A percentile compares a stretch with the other conserved stretches of the same genome.
phyloP scores from a whole-genome alignment of 2,888 invertebrate species.

The Adelphocoris suturalis region DNA sequence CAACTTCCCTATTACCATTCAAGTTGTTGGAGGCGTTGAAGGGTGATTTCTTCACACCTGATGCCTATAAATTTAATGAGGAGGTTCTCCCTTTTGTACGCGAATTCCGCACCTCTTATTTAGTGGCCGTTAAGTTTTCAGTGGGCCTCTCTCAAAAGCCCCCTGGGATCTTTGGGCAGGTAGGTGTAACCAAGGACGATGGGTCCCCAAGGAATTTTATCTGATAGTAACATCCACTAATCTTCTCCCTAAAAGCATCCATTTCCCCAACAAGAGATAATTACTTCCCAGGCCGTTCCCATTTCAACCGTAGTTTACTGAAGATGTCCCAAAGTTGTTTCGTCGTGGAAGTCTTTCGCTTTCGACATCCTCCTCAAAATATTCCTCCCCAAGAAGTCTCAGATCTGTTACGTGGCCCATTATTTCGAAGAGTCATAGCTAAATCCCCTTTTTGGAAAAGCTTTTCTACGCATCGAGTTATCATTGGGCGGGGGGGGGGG shows the following conservation, averaged over 20 bases:
- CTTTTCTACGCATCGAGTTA: neutral
- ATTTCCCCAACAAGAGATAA: constrained; percentile 40
- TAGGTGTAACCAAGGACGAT: neutral
- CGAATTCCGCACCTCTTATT: constrained; percentile 13
- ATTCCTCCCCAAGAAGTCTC: neutral
- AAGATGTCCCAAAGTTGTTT: neutral
- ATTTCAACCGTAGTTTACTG: neutral
- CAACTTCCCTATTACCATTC: too few species aligned
- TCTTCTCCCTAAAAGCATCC: constrained; percentile 37
- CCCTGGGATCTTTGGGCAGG: neutral
- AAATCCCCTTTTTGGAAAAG: neutral
- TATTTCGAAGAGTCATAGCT: neutral
- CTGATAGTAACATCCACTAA: constrained; percentile 32
- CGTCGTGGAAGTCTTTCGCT: neutral
- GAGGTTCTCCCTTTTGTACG: neutral
- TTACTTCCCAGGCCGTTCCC: constrained; percentile 6
- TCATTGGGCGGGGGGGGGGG: too few species aligned
- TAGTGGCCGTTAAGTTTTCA: neutral
- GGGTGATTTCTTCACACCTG: neutral
- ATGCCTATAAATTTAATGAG: constrained; percentile 23
- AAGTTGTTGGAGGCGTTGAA: too few species aligned
- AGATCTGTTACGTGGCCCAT: too few species aligned
- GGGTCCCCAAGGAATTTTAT: constrained; percentile 37
- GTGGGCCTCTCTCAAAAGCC: neutral
- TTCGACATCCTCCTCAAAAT: neutral